phyloP scores from a whole-genome alignment of 2,113 vertebrate species.

The Desmodus rotundus region DNA sequence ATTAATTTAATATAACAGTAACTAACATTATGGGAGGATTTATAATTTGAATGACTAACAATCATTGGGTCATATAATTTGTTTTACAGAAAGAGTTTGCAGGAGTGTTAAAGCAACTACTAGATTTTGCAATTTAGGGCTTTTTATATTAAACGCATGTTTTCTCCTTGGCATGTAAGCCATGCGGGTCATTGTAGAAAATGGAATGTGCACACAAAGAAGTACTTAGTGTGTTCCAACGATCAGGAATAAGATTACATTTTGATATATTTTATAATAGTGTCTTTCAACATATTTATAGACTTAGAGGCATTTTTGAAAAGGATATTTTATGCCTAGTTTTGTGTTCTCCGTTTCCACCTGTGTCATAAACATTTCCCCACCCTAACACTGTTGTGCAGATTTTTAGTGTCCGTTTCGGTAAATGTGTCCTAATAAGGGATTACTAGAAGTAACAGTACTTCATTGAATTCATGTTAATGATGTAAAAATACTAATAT shows the following conservation, averaged over 20 bases:
- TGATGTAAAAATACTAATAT: background rate
- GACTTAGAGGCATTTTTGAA: background rate
- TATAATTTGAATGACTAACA: background rate
- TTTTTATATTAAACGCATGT: background rate
- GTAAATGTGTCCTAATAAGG: background rate
- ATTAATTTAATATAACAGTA: background rate
- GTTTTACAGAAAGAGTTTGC: background rate
- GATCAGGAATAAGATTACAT: background rate
- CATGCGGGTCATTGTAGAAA: background rate
- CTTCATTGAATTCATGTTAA: background rate
- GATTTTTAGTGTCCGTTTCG: background rate
- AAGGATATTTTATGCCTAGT: background rate
- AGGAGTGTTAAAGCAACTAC: background rate
- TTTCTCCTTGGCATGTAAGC: background rate
- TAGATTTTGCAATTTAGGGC: background rate
- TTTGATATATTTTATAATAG: background rate
- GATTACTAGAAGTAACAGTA: background rate
- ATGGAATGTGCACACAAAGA: background rate
- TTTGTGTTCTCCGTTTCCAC: background rate
- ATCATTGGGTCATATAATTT: background rate
- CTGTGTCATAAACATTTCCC: background rate
- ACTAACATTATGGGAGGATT: background rate
- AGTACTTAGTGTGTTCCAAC: background rate
- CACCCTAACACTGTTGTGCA: background rate
- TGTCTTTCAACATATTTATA: background rate